phyloP scores from a whole-genome alignment of 2,888 invertebrate genomes.

The Mechanitis mazaeus region DNA sequence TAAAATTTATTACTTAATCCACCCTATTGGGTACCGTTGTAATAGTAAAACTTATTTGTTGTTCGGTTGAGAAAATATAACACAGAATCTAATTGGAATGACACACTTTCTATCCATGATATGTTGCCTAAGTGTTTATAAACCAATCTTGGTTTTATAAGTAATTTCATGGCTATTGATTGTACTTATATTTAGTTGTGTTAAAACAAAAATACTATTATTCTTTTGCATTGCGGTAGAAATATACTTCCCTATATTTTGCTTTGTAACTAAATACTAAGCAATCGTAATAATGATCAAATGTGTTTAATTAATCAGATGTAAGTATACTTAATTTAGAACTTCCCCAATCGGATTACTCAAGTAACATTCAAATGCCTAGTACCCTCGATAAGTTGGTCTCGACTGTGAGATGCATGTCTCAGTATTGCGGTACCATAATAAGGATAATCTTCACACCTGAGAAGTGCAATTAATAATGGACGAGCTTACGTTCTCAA shows the following conservation, averaged over 20 bases:
- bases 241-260: not conserved
- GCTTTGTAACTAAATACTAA: not conserved
- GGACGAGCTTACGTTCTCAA: slow-evolving; percentile 45
- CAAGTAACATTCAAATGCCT: slow-evolving; percentile 35
- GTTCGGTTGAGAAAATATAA: slow-evolving; percentile 30
- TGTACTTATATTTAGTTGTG: no score
- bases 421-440: slow-evolving; percentile 60
- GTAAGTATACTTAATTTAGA: slow-evolving; percentile 19
- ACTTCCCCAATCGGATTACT: slow-evolving; percentile 24
- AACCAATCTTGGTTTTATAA: slow-evolving; percentile 8
- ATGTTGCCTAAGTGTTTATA: slow-evolving; percentile 16
- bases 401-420: slow-evolving; percentile 50
- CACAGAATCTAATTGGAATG: slow-evolving; percentile 56
- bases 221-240: not conserved
- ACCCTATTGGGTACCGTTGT: slow-evolving; percentile 34
- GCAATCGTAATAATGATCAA: slow-evolving; percentile 18
- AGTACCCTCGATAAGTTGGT: slow-evolving; percentile 34
- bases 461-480: slow-evolving; percentile 75
- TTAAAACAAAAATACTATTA: not conserved
- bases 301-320: slow-evolving; percentile 12
- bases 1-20: slow-evolving; percentile 63
- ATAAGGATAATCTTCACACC: slow-evolving; percentile 71
- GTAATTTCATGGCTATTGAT: slow-evolving; percentile 36
- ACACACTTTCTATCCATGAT: slow-evolving; percentile 48
- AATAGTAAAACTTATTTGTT: slow-evolving; percentile 34